Conservation (phyloP, 1,140 invertebrate species). For the Brachionus manjavacas region DNA sequence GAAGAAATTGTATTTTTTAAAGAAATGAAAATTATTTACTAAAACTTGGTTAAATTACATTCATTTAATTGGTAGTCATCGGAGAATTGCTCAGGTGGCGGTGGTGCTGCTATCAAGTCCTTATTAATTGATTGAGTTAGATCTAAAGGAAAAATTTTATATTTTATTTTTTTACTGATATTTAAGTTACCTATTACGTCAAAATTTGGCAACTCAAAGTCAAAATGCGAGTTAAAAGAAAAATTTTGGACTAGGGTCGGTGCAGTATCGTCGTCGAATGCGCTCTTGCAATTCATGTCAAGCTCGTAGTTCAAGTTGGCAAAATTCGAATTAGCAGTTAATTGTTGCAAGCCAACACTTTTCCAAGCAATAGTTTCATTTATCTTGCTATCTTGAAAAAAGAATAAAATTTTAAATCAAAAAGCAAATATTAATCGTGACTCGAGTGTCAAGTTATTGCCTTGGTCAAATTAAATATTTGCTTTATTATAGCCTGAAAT, state of each 20-base stretch:
- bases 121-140: slow-evolving; percentile 16
- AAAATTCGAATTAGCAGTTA: background rate
- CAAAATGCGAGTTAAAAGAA: background rate
- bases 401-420: background rate
- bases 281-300: background rate
- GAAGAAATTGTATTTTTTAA: background rate
- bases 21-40: slow-evolving; percentile 17
- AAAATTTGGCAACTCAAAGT: background rate
- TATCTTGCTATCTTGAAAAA: background rate
- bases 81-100: slow-evolving; percentile 31
- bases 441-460: background rate
- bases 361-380: background rate
- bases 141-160: slow-evolving; percentile 4
- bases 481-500: background rate
- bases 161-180: background rate
- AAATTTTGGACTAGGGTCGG: background rate
- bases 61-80: slow-evolving; percentile 33
- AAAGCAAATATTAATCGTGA: slow-evolving; percentile 6
- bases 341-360: background rate
- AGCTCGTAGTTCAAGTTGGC: slow-evolving; percentile 2
- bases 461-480: slow-evolving; percentile 8
- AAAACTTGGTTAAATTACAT: slow-evolving; percentile 8
- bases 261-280: background rate
- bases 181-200: slow-evolving; percentile 38
- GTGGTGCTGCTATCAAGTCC: background rate